These are phyloP conservation scores for Cyrtodaria siliqua DNA, from an alignment of 2,888 invertebrate genomes.

Conservation along the genomic window DNA sequence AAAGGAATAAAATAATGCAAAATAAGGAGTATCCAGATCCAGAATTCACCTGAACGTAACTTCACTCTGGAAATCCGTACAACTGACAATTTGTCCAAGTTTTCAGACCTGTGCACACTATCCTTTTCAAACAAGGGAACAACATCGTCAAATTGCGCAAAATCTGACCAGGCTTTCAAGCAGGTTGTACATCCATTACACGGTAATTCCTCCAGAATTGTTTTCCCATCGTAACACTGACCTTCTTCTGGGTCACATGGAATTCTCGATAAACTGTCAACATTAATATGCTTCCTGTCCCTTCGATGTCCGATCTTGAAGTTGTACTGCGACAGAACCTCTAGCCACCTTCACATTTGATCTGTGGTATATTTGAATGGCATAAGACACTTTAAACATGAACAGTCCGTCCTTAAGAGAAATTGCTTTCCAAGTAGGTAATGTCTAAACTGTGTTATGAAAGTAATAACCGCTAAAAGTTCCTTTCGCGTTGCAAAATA, in stretches of 20 bases:
- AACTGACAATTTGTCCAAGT: too few species aligned
- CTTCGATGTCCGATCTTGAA: constrained; percentile 40
- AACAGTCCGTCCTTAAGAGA: constrained; percentile 30
- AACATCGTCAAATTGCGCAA: background rate
- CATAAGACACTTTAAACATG: constrained; percentile 4
- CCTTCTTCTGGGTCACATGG: constrained; percentile 29
- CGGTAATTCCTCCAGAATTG: constrained; percentile 11
- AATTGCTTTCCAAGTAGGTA: constrained; percentile 37
- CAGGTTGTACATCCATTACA: constrained; percentile 27
- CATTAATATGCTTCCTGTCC: too few species aligned
- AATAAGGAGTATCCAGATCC: too few species aligned
- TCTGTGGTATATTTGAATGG: background rate
- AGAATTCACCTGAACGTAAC: too few species aligned
- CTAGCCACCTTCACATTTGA: constrained; percentile 15
- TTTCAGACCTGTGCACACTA: too few species aligned
- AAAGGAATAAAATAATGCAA: too few species aligned
- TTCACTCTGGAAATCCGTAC: too few species aligned
- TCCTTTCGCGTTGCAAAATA: constrained; percentile 55
- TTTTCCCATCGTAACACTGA: constrained; percentile 13
- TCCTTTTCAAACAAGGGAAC: too few species aligned
- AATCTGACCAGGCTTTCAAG: constrained; percentile 12
- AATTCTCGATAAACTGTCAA: too few species aligned
- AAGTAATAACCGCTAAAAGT: constrained; percentile 46
- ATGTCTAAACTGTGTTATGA: constrained; percentile 42
- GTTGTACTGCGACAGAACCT: constrained; percentile 29